Evolutionary conservation across 2,797 vertebrate genomes (phyloP).

Genomic region (Antrozous pallidus): DNA sequence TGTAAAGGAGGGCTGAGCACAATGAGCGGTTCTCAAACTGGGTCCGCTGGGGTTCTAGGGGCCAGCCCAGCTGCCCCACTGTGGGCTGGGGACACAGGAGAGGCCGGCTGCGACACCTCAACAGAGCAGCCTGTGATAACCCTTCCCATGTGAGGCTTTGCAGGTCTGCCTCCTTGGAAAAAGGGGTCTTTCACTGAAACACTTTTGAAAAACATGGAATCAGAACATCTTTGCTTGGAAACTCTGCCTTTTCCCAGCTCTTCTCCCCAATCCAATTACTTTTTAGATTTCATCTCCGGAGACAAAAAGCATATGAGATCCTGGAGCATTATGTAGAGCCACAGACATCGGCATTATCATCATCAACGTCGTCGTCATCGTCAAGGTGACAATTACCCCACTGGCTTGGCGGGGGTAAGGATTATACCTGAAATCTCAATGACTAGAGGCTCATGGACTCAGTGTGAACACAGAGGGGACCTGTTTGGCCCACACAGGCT

Average conservation of each 20-base stretch:
- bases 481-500: too few species aligned
- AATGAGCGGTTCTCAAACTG: background rate
- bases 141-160: background rate
- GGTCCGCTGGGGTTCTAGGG: background rate
- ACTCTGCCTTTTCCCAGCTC: background rate
- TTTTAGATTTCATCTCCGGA: too few species aligned
- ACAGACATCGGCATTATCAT: too few species aligned
- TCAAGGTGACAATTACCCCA: too few species aligned
- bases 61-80: background rate
- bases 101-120: background rate
- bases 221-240: background rate
- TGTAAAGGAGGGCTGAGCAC: background rate
- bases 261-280: background rate
- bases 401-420: too few species aligned
- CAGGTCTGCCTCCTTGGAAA: background rate
- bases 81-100: rapidly evolving
- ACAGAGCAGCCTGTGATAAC: rapidly evolving
- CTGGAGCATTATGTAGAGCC: too few species aligned
- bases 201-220: background rate
- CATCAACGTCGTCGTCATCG: too few species aligned
- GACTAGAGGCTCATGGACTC: too few species aligned
- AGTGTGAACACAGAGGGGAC: too few species aligned
- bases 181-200: background rate
- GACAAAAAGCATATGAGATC: too few species aligned
- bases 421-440: too few species aligned